phyloP scores from a whole-genome alignment of 2,888 invertebrate species.

The Nymphalis polychloros region DNA sequence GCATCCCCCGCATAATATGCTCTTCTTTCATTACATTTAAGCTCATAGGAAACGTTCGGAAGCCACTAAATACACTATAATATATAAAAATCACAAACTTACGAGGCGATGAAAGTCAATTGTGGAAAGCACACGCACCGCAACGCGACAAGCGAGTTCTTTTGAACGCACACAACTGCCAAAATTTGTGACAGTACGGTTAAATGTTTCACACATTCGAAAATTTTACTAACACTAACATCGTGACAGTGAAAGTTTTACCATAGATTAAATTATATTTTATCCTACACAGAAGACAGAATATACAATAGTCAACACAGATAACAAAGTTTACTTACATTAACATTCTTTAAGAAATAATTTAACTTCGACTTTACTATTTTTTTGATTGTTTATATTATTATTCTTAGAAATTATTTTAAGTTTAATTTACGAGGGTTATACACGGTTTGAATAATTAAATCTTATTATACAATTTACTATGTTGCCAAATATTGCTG shows the following conservation, averaged over 20 bases:
- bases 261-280: conserved; percentile 30
- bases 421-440: no score
- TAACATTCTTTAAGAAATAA: neutral
- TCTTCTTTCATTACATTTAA: conserved; percentile 26
- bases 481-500: no score
- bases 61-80: conserved; percentile 63
- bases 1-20: conserved; percentile 41
- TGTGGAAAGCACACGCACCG: conserved; percentile 76
- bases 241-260: conserved; percentile 36
- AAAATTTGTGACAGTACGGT: conserved; percentile 41
- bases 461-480: no score
- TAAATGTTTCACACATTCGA: conserved; percentile 48
- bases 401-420: no score
- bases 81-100: conserved; percentile 74
- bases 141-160: conserved; percentile 76
- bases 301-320: neutral
- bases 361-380: neutral
- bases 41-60: conserved; percentile 42
- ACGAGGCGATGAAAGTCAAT: conserved; percentile 80
- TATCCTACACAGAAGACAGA: conserved; percentile 13
- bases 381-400: no score
- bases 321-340: neutral
- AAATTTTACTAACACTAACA: conserved; percentile 35
- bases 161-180: conserved; percentile 70
- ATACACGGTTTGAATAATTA: no score